These are phyloP conservation scores for Petrophora chlorosata DNA, from an alignment of 2,888 invertebrate species.

Conservation along the genomic window DNA sequence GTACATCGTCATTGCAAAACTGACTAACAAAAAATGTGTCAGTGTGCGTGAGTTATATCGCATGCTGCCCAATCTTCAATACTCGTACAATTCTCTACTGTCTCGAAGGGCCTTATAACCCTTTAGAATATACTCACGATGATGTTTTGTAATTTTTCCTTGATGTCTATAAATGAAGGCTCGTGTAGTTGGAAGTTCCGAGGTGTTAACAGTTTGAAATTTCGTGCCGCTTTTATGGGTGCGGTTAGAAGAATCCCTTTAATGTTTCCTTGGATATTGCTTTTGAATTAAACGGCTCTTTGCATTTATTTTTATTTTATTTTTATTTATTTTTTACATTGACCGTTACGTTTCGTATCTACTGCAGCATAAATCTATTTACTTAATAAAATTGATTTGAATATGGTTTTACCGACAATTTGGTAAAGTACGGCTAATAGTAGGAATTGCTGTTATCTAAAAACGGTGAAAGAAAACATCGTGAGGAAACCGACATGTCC, in stretches of 20 bases:
- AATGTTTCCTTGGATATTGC: constrained; percentile 1
- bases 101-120: constrained; percentile 27
- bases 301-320: neutral
- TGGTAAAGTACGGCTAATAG: too few relatives aligned
- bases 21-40: too few relatives aligned
- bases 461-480: too few relatives aligned
- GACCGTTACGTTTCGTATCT: too few relatives aligned
- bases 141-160: constrained; percentile 30
- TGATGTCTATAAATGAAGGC: constrained; percentile 19
- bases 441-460: too few relatives aligned
- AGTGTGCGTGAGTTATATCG: neutral
- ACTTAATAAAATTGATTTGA: too few relatives aligned
- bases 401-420: too few relatives aligned
- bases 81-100: neutral
- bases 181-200: constrained; percentile 5
- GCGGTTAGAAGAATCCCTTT: neutral
- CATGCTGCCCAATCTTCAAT: neutral
- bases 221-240: constrained; percentile 3
- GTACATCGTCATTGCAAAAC: too few relatives aligned
- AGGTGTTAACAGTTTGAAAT: constrained; percentile 9
- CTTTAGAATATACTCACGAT: constrained; percentile 28
- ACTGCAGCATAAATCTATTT: too few relatives aligned
- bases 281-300: constrained; percentile 1
- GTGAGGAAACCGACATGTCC: too few relatives aligned
- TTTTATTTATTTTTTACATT: neutral